These are phyloP conservation scores for Falco novaeseelandiae DNA, from an alignment of 2,797 vertebrate species.

Conservation along the genomic window DNA sequence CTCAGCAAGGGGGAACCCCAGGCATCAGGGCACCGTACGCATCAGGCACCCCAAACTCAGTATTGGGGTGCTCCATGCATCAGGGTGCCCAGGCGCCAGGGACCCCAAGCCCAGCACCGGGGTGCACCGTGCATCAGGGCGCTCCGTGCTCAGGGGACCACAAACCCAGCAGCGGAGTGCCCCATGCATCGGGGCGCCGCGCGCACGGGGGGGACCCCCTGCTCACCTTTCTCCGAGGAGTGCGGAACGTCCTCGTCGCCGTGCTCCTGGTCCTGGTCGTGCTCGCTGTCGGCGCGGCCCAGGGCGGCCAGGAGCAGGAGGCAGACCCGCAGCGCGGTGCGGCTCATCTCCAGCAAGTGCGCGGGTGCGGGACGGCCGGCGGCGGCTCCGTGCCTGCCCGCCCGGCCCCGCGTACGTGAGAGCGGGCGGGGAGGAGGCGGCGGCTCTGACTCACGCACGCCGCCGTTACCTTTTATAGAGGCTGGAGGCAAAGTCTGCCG, in stretches of 20 bases:
- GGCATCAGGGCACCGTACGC: no score
- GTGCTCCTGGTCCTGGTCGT: background rate
- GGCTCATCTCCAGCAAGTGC: slow-evolving; percentile 44
- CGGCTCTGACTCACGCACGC: slow-evolving; percentile 56
- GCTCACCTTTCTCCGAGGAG: background rate
- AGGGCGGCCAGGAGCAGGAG: background rate
- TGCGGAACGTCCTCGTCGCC: background rate
- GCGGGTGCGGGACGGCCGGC: slow-evolving; percentile 41
- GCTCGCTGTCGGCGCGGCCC: background rate
- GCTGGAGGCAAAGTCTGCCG: slow-evolving; percentile 47
- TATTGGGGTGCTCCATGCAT: background rate
- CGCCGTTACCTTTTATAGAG: slow-evolving; percentile 67
- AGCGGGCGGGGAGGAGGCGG: slow-evolving; percentile 48
- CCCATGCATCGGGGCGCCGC: background rate
- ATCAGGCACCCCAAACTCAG: background rate
- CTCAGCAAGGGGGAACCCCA: accelerated
- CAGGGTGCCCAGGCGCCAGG: background rate
- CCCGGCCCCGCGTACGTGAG: slow-evolving; percentile 43
- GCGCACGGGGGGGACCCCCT: background rate
- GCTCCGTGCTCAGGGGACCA: background rate
- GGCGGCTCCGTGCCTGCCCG: background rate
- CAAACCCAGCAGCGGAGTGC: background rate
- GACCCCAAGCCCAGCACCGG: background rate
- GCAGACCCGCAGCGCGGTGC: background rate
- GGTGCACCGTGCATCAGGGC: accelerated